These are phyloP conservation scores for Notospermus geniculatus DNA, from an alignment of 1,140 invertebrate genomes.

Conservation along the genomic window DNA sequence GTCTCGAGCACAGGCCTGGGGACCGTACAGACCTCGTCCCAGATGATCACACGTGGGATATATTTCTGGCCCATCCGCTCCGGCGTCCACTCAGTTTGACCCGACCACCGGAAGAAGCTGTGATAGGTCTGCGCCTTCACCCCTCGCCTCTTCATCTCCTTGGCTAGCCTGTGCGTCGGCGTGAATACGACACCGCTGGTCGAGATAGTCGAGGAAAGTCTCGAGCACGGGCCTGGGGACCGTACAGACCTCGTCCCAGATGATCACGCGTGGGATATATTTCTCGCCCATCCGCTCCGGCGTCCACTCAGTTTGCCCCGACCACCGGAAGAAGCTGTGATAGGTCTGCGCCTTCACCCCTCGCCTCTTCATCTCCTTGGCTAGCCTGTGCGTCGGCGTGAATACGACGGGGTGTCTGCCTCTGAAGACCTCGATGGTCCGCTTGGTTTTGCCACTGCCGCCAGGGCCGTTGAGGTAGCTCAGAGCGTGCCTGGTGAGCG, in stretches of 20 bases:
- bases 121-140: conserved; percentile 15
- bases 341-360: conserved; percentile 10
- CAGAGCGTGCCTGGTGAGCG: too few relatives aligned
- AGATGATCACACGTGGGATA: conserved; percentile 10
- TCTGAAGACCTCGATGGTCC: too few relatives aligned
- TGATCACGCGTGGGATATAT: conserved; percentile 9
- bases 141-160: conserved; percentile 5
- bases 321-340: conserved; percentile 21
- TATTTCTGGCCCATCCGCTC: conserved; percentile 17
- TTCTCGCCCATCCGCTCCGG: conserved; percentile 17
- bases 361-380: conserved; percentile 7
- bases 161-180: conserved; percentile 7
- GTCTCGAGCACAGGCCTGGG: conserved; percentile 11
- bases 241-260: conserved; percentile 15
- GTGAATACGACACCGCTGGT: conserved; percentile 2
- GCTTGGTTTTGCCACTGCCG: too few relatives aligned
- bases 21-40: conserved; percentile 16
- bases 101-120: conserved; percentile 19
- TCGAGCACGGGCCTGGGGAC: conserved; percentile 9
- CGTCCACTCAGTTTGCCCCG: conserved; percentile 13
- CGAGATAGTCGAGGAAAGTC: conserved; percentile 17
- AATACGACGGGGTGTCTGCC: not conserved
- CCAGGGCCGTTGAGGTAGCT: too few relatives aligned
- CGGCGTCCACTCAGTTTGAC: conserved; percentile 13
- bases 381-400: conserved; percentile 11